Evolutionary conservation across 2,113 vertebrate genomes (phyloP), one percentile per base, ranked within the genome.

Genomic region (Eulemur rufifrons): DNA sequence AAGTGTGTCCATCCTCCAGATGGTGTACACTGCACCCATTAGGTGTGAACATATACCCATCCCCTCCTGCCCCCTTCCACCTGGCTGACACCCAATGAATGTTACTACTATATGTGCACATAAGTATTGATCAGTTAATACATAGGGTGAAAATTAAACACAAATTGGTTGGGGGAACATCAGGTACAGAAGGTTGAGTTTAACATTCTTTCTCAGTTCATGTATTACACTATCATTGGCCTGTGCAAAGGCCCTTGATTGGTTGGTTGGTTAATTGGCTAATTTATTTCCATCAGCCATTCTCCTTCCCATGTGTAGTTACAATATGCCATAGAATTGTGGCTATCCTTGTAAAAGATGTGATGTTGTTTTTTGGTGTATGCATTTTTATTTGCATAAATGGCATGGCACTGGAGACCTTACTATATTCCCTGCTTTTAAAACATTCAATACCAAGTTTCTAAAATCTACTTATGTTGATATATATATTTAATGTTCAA

Each of bases 301-400:
- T 94, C 29, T 56, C 47, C 42, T 88, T 95, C 42, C 17, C 10
- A 45, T 6, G 8, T 84, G 3, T 25, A 71, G 37, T 39, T 69
- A 96, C 47, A 97, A 74, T 93, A 66, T 82, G 13, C 34, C 47
- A 54, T 78, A 83, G 42, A 92, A 89, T 54, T 89, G 5, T 94
- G 10, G 47, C 27, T 92, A 61, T 54, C 7, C n/a, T 96, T 95
- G 13, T 69, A 89, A 78, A 87, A 85, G 34, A 69, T 81, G 29
- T 86, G 76, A 45, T 54, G 5, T 52, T 64, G 5, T 52, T 64
- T 78, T 83, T 80, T 20, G 34, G 47, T 74, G 2, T 39, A 37
- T 92, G 27, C 7, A 32, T 76, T 50, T 96, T 86, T 82, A 56
- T 86, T 95, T 77, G 14, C 8, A 68, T 90, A 87, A 84, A 47